These are phyloP conservation scores for Myotis vivesi DNA, from an alignment of 2,797 vertebrate genomes.

Conservation along the genomic window DNA sequence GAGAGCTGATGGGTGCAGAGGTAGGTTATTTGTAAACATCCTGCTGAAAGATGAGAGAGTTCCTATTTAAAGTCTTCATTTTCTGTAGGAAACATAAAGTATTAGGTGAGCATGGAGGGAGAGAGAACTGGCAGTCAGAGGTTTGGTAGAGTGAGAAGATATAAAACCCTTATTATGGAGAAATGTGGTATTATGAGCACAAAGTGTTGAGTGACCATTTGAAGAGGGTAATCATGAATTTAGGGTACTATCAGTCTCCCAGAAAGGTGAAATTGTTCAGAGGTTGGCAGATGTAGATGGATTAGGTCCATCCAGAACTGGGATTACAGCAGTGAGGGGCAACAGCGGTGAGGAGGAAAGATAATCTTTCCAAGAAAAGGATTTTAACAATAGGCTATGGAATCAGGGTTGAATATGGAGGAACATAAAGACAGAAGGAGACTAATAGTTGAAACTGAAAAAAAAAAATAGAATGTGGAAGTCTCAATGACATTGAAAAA, in stretches of 20 bases:
- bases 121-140: neutral
- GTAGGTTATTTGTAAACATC: neutral
- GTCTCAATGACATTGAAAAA: neutral
- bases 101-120: neutral
- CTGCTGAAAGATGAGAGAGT: neutral
- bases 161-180: neutral
- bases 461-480: neutral
- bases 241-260: neutral
- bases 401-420: neutral
- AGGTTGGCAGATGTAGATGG: neutral
- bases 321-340: neutral
- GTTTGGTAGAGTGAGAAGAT: neutral
- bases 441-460: neutral
- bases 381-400: constrained; percentile 1
- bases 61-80: neutral
- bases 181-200: neutral
- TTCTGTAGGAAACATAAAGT: neutral
- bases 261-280: neutral
- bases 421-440: neutral
- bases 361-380: constrained; percentile 11
- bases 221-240: neutral
- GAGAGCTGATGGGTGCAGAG: neutral
- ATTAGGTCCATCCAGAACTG: neutral
- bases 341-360: constrained; percentile 1
- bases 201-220: neutral